Base-by-base conservation (phyloP, 2,113 vertebrate genomes). In the Ranitomeya imitator region DNA sequence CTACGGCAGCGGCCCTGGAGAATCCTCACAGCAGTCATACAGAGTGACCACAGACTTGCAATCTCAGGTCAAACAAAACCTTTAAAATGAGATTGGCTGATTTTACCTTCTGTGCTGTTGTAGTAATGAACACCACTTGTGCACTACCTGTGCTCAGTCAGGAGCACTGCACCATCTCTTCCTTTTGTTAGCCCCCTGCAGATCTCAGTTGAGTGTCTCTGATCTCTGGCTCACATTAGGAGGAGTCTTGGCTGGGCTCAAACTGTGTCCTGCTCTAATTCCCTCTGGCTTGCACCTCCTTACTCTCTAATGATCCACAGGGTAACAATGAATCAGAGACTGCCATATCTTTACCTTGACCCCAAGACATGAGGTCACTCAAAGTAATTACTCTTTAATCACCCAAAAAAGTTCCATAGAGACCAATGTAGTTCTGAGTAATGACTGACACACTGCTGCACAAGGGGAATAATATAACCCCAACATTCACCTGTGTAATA, bases 331-430 rank as follows among this genome's bases (percentile, higher is more conserved):
- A 81, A 19, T 8, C 54, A 81, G 23, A 18, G 55, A 80, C 79
- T 60, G 79, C n/a, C 31, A 60, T 23, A 81, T 81, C 57, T 61
- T 81, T 81, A 63, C 79, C 79, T 63, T 81, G 79, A 81, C 79
- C 57, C 79, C 57, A 19, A 55, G 79, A 81, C 79, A 81, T 63
- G 57, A 61, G 79, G 79, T 81, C 79, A 81, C 4, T 61, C 23
- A 81, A 81, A 81, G 79, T 21, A 57, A 61, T 31, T 51, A 52
- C 45, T 7, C 12, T 18, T 57, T 37, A 61, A 59, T 81, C 26
- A 81, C 57, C 26, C 45, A 61, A 37, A 63, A 80, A 81, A 63
- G 79, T 81, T 61, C 23, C 31, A 37, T 45, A 45, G 57, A 60
- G 51, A 81, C 57, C 79, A 63, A 81, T 63, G 18, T 13, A 81